Evolutionary conservation across 2,113 vertebrate genomes (phyloP).

Genomic region (Lipophrys pholis): DNA sequence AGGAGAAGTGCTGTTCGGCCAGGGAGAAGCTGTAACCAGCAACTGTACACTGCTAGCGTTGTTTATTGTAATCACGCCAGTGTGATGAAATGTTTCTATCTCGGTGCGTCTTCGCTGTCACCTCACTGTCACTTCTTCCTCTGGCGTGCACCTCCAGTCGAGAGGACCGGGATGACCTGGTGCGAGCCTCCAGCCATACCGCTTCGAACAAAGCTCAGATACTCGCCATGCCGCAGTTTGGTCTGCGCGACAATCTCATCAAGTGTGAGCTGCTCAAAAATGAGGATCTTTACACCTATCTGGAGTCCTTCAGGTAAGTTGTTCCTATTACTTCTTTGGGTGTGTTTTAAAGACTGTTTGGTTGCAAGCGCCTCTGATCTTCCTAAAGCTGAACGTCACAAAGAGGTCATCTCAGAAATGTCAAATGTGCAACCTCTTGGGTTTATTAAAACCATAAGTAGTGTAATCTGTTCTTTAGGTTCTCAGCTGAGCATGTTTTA

Average conservation of each 20-base stretch:
- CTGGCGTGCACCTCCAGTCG: constrained; percentile 75
- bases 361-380: background rate
- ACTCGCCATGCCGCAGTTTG: constrained; percentile 88
- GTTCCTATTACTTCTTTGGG: background rate
- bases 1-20: background rate
- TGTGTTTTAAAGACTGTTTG: background rate
- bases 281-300: constrained; percentile 89
- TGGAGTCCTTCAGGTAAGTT: constrained; percentile 89
- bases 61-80: background rate
- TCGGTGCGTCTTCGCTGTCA: background rate
- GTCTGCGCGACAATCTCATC: constrained; percentile 91
- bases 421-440: background rate
- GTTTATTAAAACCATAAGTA: background rate
- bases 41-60: background rate
- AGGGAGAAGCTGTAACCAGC: background rate
- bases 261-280: constrained; percentile 89
- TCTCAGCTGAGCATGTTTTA: background rate
- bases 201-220: constrained; percentile 87
- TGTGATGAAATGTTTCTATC: constrained; percentile 11
- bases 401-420: background rate
- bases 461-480: background rate
- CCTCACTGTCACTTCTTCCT: background rate
- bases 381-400: background rate
- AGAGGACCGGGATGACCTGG: constrained; percentile 85
- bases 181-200: constrained; percentile 83